phyloP scores from a whole-genome alignment of 2,797 vertebrate genomes.

The Cirrhinus mrigala region DNA sequence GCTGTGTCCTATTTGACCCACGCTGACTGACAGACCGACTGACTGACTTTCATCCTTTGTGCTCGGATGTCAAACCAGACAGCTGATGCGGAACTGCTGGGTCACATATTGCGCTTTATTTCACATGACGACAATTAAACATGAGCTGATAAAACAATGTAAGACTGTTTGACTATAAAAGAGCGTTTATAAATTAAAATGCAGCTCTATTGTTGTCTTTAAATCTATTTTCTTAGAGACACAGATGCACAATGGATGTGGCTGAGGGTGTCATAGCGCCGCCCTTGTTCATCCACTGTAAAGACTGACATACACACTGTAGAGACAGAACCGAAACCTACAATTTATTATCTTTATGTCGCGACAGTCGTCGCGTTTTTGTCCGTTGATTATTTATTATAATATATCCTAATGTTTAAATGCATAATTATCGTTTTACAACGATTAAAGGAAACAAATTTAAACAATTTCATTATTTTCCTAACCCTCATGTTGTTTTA shows the following conservation, averaged over 20 bases:
- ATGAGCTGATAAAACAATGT: not conserved
- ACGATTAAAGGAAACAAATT: not conserved
- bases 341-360: not conserved
- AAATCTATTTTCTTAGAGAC: not conserved
- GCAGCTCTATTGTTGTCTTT: not conserved
- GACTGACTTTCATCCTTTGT: slow-evolving; percentile 51
- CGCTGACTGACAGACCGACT: slow-evolving; percentile 22
- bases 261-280: slow-evolving; percentile 12
- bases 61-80: slow-evolving; percentile 31
- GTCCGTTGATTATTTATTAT: not conserved
- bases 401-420: not conserved
- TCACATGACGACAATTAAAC: not conserved
- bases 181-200: not conserved
- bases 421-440: not conserved
- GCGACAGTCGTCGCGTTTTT: not conserved
- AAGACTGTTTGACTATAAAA: not conserved
- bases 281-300: slow-evolving; percentile 18
- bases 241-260: slow-evolving; percentile 29
- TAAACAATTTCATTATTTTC: not conserved
- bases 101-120: slow-evolving; percentile 2
- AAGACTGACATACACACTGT: not conserved
- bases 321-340: slow-evolving; percentile 23
- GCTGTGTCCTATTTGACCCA: slow-evolving; percentile 15
- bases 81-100: slow-evolving; percentile 23
- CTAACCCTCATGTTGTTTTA: not conserved